phyloP scores from a whole-genome alignment of 1,140 invertebrate species.

The Ostrea edulis region DNA sequence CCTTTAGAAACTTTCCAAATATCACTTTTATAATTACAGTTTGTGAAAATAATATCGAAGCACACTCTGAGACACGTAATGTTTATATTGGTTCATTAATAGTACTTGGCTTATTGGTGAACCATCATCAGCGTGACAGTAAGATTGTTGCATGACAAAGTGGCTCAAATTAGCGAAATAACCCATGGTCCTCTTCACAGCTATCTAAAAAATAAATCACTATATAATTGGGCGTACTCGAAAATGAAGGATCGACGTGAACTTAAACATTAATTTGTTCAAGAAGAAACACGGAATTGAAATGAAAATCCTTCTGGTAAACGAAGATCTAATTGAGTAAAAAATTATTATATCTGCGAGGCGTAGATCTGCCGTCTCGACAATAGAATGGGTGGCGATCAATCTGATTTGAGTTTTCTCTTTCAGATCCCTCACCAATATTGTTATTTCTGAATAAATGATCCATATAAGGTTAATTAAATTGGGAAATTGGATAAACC shows the following conservation, averaged over 20 bases:
- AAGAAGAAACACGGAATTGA: background rate
- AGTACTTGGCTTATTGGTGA: no score
- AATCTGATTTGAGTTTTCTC: background rate
- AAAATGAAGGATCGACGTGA: no score
- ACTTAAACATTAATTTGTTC: background rate
- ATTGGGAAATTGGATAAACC: slow-evolving; percentile 32
- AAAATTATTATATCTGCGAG: background rate
- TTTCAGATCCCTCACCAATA: background rate
- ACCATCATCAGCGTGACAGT: no score
- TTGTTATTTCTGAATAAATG: background rate
- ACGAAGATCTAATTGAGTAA: background rate
- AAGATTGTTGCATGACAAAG: no score
- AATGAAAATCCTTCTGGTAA: background rate
- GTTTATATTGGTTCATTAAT: no score
- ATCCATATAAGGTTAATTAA: slow-evolving; percentile 22
- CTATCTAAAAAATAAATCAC: no score
- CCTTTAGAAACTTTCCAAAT: no score
- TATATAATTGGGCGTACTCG: no score
- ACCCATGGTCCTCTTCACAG: no score
- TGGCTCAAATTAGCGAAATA: no score
- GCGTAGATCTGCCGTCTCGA: background rate
- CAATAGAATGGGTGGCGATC: background rate
- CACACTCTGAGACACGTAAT: background rate
- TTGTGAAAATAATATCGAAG: background rate
- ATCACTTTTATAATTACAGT: background rate